Evolutionary conservation across 1,140 invertebrate genomes (phyloP).

Genomic region (Ephestia elutella): DNA sequence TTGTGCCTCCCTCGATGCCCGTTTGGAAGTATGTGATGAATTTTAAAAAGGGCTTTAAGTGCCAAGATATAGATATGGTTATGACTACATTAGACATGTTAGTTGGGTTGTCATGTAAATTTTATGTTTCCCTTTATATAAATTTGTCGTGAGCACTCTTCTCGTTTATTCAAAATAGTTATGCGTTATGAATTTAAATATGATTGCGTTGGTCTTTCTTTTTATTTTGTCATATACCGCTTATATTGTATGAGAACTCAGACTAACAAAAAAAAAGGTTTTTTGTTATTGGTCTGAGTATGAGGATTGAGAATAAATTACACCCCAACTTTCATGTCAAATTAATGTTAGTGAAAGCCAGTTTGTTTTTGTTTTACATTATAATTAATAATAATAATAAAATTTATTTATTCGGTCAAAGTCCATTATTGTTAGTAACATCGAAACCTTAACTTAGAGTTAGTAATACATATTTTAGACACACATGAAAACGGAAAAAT

Average conservation of each 20-base stretch:
- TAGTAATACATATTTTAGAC: too few relatives aligned
- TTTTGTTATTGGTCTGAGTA: too few relatives aligned
- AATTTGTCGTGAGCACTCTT: slow-evolving; percentile 28
- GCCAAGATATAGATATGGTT: slow-evolving; percentile 51
- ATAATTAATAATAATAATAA: too few relatives aligned
- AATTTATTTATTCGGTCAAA: too few relatives aligned
- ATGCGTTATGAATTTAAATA: slow-evolving; percentile 21
- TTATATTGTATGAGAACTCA: too few relatives aligned
- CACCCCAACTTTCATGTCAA: not conserved
- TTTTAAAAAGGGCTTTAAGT: slow-evolving; percentile 61
- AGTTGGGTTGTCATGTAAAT: slow-evolving; percentile 51
- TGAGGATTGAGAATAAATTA: not conserved
- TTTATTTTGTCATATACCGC: not conserved
- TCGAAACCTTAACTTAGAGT: too few relatives aligned
- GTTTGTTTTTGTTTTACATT: too few relatives aligned
- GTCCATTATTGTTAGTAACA: too few relatives aligned
- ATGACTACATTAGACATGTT: slow-evolving; percentile 43
- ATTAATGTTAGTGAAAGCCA: too few relatives aligned
- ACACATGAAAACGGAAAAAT: too few relatives aligned
- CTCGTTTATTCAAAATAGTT: slow-evolving; percentile 22
- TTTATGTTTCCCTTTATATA: slow-evolving; percentile 34
- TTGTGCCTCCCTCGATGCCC: slow-evolving; percentile 46
- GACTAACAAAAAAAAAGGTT: too few relatives aligned
- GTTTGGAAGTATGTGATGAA: slow-evolving; percentile 57
- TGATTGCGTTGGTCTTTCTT: not conserved